Evolutionary conservation across 2,113 vertebrate genomes (phyloP), one percentile per base, ranked within the genome.

Genomic region (Oryctolagus cuniculus): DNA sequence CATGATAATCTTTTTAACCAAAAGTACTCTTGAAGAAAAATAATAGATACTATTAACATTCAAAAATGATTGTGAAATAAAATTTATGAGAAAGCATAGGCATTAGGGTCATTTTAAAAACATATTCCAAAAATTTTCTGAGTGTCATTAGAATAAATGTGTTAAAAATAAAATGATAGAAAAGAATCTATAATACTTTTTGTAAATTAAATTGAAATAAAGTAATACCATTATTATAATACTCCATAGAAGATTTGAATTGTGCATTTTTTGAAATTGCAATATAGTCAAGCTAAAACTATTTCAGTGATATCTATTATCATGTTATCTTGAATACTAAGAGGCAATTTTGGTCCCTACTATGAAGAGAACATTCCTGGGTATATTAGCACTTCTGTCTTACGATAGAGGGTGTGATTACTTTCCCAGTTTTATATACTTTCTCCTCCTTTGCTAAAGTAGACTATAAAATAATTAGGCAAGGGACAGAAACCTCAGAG

Each of bases 251-350:
- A 19, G 25, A 80, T 93, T 55, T 83, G 15, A 96, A 95, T 94
- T 95, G 61, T 53, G 64, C 49, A 12, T 91, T 92, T 69, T 94
- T 75, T 89, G 53, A 87, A 84, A 91, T 94, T 91, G 74, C 64
- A 81, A 29, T 78, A 38, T 64, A 93, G 27, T 88, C 27, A 96
- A 90, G 77, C 75, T 90, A 90, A 87, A 90, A 64, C 85, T 83
- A 72, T 38, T 69, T 70, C 88, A 92, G 70, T 95, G 15, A 1
- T 91, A 15, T 72, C 29, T 93, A 90, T 95, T 89, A 89, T 72
- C 7, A 53, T 64, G 3, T 75, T 92, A 38, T 80, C 61, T 89
- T 91, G 55, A 80, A 73, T 87, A 75, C 55, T 36, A 86, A 77
- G 44, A 89, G 51, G 55, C 22, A 70, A 84, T 82, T 87, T 86